Evolutionary conservation across 2,113 vertebrate species (phyloP).

Genomic region (Rousettus leschenaultii): DNA sequence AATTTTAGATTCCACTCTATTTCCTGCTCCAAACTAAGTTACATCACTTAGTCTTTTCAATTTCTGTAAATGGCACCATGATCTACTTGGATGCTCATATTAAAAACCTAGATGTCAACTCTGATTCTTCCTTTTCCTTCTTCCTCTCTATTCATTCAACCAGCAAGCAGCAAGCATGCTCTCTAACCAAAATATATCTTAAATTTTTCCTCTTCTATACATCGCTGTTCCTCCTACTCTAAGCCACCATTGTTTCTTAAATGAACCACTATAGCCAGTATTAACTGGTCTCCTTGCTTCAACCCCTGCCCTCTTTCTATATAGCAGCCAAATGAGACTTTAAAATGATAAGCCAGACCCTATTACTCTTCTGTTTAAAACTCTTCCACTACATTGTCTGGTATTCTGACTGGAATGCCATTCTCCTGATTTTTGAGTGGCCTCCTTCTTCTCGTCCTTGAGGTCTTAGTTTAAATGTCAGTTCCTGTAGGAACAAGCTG

Average conservation of each 20-base stretch:
- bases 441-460: not conserved
- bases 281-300: not conserved
- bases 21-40: not conserved
- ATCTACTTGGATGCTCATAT: not conserved
- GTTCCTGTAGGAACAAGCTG: not conserved
- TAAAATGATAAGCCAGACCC: not conserved
- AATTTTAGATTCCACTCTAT: not conserved
- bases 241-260: not conserved
- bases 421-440: not conserved
- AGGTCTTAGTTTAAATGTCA: not conserved
- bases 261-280: not conserved
- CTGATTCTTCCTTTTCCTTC: not conserved
- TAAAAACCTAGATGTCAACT: not conserved
- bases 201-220: not conserved
- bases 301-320: not conserved
- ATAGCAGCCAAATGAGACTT: not conserved
- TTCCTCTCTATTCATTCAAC: not conserved
- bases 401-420: not conserved
- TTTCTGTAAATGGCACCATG: not conserved
- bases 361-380: not conserved
- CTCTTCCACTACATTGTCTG: not conserved
- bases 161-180: not conserved
- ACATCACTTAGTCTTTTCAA: not conserved
- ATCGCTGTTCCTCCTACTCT: not conserved
- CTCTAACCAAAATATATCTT: not conserved